Base-by-base conservation (phyloP, 2,797 vertebrate genomes). In the Silurus lanzhouensis region DNA sequence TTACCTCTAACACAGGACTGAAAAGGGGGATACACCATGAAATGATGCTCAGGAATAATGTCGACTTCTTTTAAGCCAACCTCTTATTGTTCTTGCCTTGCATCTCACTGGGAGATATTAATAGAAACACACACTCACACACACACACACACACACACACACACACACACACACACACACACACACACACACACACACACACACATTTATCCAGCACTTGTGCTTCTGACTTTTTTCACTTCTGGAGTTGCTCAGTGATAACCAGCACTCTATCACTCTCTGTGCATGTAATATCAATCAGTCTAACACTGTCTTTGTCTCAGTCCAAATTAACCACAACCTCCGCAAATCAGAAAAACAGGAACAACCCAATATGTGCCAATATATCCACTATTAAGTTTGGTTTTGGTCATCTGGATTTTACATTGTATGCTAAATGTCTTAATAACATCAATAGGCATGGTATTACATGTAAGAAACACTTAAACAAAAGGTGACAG, bases 1-100 rank as follows among this genome's bases (percentile, higher is more conserved):
- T 93, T 95, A 95, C 95, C 94, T 92, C 81, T 66, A n/a, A 82
- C 78, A 85, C 52, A 52, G 90, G 85, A 90, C 91, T 91, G 91
- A 66, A 72, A 86, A 89, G 84, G 88, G 85, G 86, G 91, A 87
- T 57, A 46, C 76, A 58, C 44, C 68, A 85, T 70, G 74, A 81
- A 88, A 87, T 90, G 92, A 90, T 90, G 90, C 86, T 89, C 46
- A 55, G 80, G 61, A 88, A 90, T 81, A 90, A 89, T 86, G 72
- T 66, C 72, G 83, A 58, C 81, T 55, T 85, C 80, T 83, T 94
- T 90, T 93, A 94, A 89, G 90, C 89, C 86, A 80, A 85, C 81
- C 91, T 87, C 87, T 83, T 88, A 92, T 90, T 91, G 91, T 93
- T 92, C 90, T 90, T 88, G 89, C 91, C 77, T 84, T 90, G 88